Base-by-base conservation (phyloP, 2,888 invertebrate genomes). In the Ethmia dodecea region DNA sequence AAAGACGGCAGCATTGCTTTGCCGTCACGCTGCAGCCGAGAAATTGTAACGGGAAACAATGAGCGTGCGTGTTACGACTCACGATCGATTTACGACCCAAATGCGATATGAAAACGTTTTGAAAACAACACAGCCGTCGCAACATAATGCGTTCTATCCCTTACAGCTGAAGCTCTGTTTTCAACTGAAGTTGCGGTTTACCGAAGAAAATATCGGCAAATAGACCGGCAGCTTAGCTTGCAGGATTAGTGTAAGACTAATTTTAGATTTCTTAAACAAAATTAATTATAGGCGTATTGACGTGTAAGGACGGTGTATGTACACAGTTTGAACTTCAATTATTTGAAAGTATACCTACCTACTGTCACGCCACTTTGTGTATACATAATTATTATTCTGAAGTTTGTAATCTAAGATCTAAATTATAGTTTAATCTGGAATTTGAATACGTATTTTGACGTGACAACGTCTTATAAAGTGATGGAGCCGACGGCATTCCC, bases 11-110 rank as follows among this genome's bases (percentile, higher is more conserved):
- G 51, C 41, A 50, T 49, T 55, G 57, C 55, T 47, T 49, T 52
- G 11, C 55, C 65, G 70, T 60, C 64, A 63, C 58, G 62, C 47
- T 35, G 15, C 33, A 40, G 38, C 48, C 43, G 54, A 54, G 60
- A 55, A 62, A 62, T 59, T 57, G 61, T 67, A 69, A 63, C 54
- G 55, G 61, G 64, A 69, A 71, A 67, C 68, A 71, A 71, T 66
- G 48, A 45, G 41, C 58, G 42, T 53, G 60, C 61, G 61, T 60
- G 57, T 55, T 59, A 59, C 55, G 51, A 61, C 49, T 55, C 57
- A 58, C 55, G 51, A 61, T 47, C 60, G 61, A 55, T 65, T 67
- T 69, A 67, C 56, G 57, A 55, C 49, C 33, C 37, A 40, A 47
- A 43, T 43, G 42, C 40, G 39, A 37, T 38, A 42, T 31, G 33